Evolutionary conservation across 1,140 invertebrate species (phyloP).

Genomic region (Drosophila trapezifrons): DNA sequence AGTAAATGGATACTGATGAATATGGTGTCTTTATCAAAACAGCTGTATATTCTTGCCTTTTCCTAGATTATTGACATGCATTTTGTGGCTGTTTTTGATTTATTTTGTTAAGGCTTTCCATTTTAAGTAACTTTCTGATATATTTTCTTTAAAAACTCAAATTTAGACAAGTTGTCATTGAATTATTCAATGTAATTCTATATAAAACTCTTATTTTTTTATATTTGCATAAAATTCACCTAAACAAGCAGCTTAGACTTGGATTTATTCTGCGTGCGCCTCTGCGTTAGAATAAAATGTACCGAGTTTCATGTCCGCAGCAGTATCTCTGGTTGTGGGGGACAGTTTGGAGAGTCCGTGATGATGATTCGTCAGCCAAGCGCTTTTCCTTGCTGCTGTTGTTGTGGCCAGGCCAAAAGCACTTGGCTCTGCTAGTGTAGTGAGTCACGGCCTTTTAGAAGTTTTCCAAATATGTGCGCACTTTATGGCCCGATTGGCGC

Average conservation of each 20-base stretch:
- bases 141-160: not conserved
- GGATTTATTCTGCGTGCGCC: not conserved
- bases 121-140: not conserved
- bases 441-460: slow-evolving; percentile 52
- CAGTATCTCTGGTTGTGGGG: not conserved
- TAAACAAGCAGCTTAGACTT: not conserved
- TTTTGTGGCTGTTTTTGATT: too few species aligned
- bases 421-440: slow-evolving; percentile 25
- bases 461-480: slow-evolving; percentile 56
- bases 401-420: slow-evolving; percentile 10
- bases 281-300: not conserved
- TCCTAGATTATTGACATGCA: too few species aligned
- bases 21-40: too few species aligned
- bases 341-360: not conserved
- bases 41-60: too few species aligned
- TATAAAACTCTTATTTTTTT: not conserved
- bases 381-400: slow-evolving; percentile 7
- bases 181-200: not conserved
- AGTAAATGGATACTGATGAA: too few species aligned
- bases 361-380: not conserved
- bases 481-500: slow-evolving; percentile 38
- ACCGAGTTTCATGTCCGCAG: too few species aligned
- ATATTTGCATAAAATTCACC: not conserved
- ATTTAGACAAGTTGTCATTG: not conserved
- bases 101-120: not conserved